Percentiles rank a stretch among this genome's conserved stretches.
These are phyloP conservation scores for Hippasteria phrygiana DNA, from an alignment of 53 echinoderm and acorn worm species.

Conservation along the genomic window DNA sequence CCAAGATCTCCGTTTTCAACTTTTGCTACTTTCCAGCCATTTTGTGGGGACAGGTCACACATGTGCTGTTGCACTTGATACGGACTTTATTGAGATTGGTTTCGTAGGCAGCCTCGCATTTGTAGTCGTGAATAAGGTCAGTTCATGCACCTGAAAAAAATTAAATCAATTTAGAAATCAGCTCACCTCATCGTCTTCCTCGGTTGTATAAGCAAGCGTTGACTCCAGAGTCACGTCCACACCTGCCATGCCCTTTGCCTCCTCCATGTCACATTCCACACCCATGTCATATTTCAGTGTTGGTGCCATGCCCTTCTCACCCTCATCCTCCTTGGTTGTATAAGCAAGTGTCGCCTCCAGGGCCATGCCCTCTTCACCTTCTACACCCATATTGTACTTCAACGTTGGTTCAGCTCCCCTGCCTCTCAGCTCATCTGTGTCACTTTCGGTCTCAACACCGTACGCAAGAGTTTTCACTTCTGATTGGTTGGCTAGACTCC, in stretches of 20 bases:
- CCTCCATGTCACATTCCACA: neutral
- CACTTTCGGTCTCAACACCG: constrained; percentile 24
- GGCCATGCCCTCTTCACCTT: neutral
- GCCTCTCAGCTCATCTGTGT: neutral
- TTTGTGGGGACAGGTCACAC: no score
- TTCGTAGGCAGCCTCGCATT: no score
- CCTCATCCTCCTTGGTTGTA: constrained; percentile 41
- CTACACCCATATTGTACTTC: constrained; percentile 35
- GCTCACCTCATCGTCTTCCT: constrained; percentile 32
- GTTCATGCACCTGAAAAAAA: no score
- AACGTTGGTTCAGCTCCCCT: constrained; percentile 12
- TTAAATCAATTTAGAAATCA: no score
- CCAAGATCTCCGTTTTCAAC: no score
- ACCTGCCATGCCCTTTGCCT: no score
- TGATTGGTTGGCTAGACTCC: neutral
- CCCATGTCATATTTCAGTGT: neutral
- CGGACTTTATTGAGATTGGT: no score
- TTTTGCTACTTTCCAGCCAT: no score
- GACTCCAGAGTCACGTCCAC: neutral
- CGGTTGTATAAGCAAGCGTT: constrained; percentile 37
- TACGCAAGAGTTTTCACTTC: no score
- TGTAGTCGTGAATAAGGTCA: no score
- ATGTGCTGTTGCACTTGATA: no score
- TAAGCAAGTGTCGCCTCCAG: constrained; percentile 24
- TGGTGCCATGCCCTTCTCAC: neutral